Evolutionary conservation across 2,888 invertebrate genomes (phyloP).

Genomic region (Thyatira batis): DNA sequence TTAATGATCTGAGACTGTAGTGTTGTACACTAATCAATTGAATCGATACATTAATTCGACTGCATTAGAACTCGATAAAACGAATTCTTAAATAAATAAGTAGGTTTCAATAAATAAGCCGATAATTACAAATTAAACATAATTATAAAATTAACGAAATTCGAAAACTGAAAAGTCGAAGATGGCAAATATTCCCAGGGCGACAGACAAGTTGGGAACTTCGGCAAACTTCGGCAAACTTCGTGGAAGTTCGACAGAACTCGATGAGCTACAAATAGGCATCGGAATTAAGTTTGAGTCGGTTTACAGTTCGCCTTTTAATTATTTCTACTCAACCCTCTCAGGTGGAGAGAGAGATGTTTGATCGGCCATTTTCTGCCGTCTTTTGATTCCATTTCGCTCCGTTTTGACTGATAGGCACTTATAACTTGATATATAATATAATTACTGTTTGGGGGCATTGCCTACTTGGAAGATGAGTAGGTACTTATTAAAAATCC

Average conservation of each 20-base stretch:
- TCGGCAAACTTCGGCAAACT: conserved; percentile 49
- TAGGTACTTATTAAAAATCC: no score
- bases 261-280: conserved; percentile 78
- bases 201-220: conserved; percentile 49
- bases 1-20: conserved; percentile 57
- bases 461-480: not conserved
- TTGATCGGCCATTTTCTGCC: conserved; percentile 48
- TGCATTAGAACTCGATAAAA: not conserved
- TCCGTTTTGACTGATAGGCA: conserved; percentile 48
- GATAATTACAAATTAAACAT: conserved; percentile 66
- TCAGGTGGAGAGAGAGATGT: conserved; percentile 61
- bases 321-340: conserved; percentile 70
- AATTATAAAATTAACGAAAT: conserved; percentile 73
- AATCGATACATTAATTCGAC: not conserved
- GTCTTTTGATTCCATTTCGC: conserved; percentile 48
- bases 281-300: conserved; percentile 75
- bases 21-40: not conserved
- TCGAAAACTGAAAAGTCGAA: conserved; percentile 61
- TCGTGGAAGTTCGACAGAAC: conserved; percentile 53
- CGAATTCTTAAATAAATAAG: not conserved
- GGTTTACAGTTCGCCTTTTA: conserved; percentile 78
- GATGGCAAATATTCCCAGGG: conserved; percentile 65
- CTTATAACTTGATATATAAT: conserved; percentile 47
- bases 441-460: conserved; percentile 31
- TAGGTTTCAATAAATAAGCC: conserved; percentile 8